Conservation (phyloP, 2,888 invertebrate genomes). For the Podotricha telesiphe region DNA sequence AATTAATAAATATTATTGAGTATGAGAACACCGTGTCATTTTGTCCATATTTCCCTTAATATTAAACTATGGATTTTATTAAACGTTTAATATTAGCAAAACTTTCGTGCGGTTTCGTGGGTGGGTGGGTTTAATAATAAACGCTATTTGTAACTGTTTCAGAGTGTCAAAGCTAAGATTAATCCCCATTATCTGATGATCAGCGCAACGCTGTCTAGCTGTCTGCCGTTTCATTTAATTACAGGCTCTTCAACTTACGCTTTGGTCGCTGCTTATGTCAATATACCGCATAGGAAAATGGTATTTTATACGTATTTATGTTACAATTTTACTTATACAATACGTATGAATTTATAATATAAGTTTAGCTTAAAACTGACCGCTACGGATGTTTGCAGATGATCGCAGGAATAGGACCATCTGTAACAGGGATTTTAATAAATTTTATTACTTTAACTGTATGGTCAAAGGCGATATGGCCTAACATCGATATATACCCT, state of each 20-base stretch:
- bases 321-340: too few relatives aligned
- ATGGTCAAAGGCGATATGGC: conserved; percentile 69
- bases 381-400: too few relatives aligned
- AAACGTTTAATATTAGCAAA: too few relatives aligned
- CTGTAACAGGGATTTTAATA: conserved; percentile 54
- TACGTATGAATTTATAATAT: too few relatives aligned
- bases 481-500: conserved; percentile 55
- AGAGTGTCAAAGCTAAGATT: conserved; percentile 57
- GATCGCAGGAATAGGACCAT: conserved; percentile 62
- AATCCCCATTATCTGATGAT: conserved; percentile 70
- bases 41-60: too few relatives aligned
- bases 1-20: too few relatives aligned
- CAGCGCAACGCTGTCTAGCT: conserved; percentile 60
- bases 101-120: too few relatives aligned
- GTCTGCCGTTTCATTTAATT: conserved; percentile 63
- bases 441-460: conserved; percentile 63
- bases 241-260: conserved; percentile 63
- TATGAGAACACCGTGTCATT: too few relatives aligned
- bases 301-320: conserved; percentile 47
- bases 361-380: too few relatives aligned
- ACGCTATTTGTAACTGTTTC: conserved; percentile 20
- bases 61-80: too few relatives aligned
- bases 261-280: conserved; percentile 63
- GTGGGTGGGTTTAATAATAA: too few relatives aligned
- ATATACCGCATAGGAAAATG: conserved; percentile 66